phyloP scores from a whole-genome alignment of 2,797 vertebrate genomes.

The Ceryle rudis region DNA sequence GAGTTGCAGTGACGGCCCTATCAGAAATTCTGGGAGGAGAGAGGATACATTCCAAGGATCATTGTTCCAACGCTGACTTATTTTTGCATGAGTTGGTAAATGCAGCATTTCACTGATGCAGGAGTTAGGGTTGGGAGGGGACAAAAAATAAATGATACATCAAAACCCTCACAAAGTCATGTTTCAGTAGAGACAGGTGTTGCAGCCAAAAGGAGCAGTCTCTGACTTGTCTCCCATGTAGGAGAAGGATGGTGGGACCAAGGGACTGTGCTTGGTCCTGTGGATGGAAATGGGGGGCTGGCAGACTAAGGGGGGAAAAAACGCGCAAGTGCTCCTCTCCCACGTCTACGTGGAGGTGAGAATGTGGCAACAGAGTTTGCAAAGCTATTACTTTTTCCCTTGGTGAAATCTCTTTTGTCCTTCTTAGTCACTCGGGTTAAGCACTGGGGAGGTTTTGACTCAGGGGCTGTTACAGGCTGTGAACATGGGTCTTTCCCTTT shows the following conservation, averaged over 20 bases:
- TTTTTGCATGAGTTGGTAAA: background rate
- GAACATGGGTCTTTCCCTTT: background rate
- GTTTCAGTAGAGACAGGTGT: background rate
- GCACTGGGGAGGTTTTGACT: background rate
- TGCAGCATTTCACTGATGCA: background rate
- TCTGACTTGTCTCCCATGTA: background rate
- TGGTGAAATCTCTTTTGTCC: background rate
- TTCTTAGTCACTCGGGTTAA: background rate
- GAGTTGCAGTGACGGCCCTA: background rate
- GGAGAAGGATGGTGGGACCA: background rate
- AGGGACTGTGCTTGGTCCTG: background rate
- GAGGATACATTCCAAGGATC: background rate
- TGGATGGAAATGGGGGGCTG: background rate
- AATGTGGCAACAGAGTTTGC: fast-evolving
- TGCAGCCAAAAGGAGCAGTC: background rate
- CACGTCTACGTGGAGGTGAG: background rate
- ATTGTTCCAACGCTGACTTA: background rate
- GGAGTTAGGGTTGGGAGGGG: background rate
- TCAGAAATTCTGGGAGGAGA: background rate
- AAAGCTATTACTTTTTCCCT: background rate
- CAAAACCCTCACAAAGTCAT: fast-evolving
- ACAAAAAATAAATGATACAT: background rate
- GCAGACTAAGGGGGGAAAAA: background rate
- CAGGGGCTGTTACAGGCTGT: background rate
- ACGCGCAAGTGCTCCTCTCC: background rate